Base-by-base conservation (phyloP, 2,113 vertebrate species). In the Nannobrachium achirus region DNA sequence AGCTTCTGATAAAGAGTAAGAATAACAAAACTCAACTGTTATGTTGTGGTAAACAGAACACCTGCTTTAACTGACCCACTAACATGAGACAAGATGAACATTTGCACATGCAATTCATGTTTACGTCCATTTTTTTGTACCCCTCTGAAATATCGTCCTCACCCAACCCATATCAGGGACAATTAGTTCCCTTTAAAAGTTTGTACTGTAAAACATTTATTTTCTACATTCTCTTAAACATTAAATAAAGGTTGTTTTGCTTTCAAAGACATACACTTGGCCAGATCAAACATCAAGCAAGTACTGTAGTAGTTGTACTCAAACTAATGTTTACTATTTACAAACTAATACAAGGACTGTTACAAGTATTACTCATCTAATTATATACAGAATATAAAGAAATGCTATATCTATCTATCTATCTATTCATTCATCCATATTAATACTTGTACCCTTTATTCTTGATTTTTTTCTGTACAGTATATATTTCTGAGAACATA, bases 1-100 rank as follows among this genome's bases (percentile, higher is more conserved):
- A 62, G 83, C 75, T 83, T 89, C 92, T 93, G 82, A 66, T 10
- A 58, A 65, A 63, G 11, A 62, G 81, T 15, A 15, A 40, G 15
- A 78, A 15, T 63, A 38, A 75, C 9, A 72, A 13, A 42, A 11
- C 46, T 70, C 46, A 41, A 63, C 18, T 16, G 41, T 66, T 10
- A 16, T 14, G 8, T 38, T 58, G 1, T 8, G 44, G 6, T 25
- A 53, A 53, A 53, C 10, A 7, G 7, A 16, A 14, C 7, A 33
- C 2, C 7, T 19, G 9, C 19, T 40, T 13, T 40, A 15, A 53
- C 50, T 19, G 15, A 52, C 6, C 3, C n/a, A n/a, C n/a, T n/a
- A n/a, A n/a, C n/a, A n/a, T n/a, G n/a, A n/a, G n/a, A n/a, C n/a
- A n/a, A n/a, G n/a, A n/a, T 10, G 18, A 2, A 42, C 9, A 63